Conservation (phyloP, 2,797 vertebrate genomes). For the Cottoperca gobio region DNA sequence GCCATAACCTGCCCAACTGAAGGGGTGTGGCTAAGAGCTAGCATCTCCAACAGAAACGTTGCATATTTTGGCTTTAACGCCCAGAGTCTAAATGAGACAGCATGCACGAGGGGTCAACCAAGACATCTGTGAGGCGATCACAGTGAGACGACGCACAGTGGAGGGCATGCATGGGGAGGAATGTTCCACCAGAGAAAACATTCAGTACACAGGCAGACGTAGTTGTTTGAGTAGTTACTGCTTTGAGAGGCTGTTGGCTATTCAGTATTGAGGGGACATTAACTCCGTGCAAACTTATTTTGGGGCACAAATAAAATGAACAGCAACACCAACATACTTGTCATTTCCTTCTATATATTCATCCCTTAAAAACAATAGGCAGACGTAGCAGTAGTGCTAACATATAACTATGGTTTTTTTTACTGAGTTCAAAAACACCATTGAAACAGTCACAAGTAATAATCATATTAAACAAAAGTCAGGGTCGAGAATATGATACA, state of each 20-base stretch:
- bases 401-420: slow-evolving; percentile 51
- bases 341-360: slow-evolving; percentile 34
- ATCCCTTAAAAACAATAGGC: slow-evolving; percentile 48
- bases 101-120: slow-evolving; percentile 12
- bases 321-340: slow-evolving; percentile 16
- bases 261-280: slow-evolving; percentile 23
- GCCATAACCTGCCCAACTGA: background rate
- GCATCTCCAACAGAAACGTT: slow-evolving; percentile 9
- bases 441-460: slow-evolving; percentile 69
- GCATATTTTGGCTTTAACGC: slow-evolving; percentile 34
- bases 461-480: slow-evolving; percentile 66
- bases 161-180: slow-evolving; percentile 62
- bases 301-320: slow-evolving; percentile 24
- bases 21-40: background rate
- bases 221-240: slow-evolving; percentile 37
- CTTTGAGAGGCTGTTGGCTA: slow-evolving; percentile 22
- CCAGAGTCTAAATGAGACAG: slow-evolving; percentile 19
- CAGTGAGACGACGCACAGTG: slow-evolving; percentile 13
- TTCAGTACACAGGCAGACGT: slow-evolving; percentile 54
- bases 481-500: slow-evolving; percentile 68
- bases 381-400: slow-evolving; percentile 51
- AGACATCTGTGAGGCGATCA: slow-evolving; percentile 4
- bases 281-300: slow-evolving; percentile 22
- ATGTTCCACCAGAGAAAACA: slow-evolving; percentile 57
- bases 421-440: slow-evolving; percentile 66